Evolutionary conservation across 2,797 vertebrate species (phyloP), one percentile per base, ranked within the genome.

Genomic region (Acomys russatus): DNA sequence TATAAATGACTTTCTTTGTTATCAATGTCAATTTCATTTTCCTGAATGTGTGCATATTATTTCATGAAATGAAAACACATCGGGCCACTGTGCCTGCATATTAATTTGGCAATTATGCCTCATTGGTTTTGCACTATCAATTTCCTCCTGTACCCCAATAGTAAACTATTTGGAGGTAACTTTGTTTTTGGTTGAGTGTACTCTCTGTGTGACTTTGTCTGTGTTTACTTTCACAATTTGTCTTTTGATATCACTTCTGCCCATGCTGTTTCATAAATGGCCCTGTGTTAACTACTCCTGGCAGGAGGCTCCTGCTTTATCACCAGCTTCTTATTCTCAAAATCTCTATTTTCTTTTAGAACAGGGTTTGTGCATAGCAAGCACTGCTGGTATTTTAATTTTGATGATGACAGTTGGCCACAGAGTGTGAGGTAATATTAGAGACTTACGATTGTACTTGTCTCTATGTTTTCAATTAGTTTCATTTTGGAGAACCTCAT

Each of bases 221-320:
- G 3, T 61, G n/a, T 10, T 51, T 64, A 1, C 38, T 63, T 56
- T 89, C 18, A 68, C 1, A 23, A 3, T n/a, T 74, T 71, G 1
- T 33, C 23, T 76, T 70, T 77, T 70, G n/a, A 71, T 3, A 3
- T 14, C 38, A 35, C 9, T 7, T 70, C 18, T 84, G 23, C 30
- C 14, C n/a, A 76, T 12, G 0, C 18, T 85, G 0, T 88, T n/a
- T 63, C 17, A 9, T 76, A 7, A 33, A 7, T 0, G 4, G 1
- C 1, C 89, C 18, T 54, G 25, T 59, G 11, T 25, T 33, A 17
- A 12, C 4, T 12, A 9, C 4, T 23, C 15, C 8, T 35, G 11
- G 2, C 80, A 94, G 17, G 15, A 18, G 7, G 11, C 9, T 35
- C 15, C 25, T 71, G 28, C 23, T 23, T 76, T 86, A 6, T 15